Evolutionary conservation across 2,888 invertebrate species (phyloP), one percentile per base, ranked within the genome.

Genomic region (Ceriagrion tenellum): DNA sequence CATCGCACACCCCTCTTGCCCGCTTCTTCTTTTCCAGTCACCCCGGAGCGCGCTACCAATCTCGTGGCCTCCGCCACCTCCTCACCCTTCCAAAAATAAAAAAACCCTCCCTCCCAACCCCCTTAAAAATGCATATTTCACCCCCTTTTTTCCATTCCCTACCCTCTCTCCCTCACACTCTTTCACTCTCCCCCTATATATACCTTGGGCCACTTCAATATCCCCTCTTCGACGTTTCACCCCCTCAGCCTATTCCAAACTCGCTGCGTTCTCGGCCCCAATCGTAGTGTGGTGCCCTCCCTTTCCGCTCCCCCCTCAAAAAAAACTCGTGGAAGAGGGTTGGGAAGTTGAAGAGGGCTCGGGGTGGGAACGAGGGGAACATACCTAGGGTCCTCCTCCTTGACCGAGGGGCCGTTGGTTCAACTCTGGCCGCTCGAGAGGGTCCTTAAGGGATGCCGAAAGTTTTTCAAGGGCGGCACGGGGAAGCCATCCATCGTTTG

Each of bases 41-140:
- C 47, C 89, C 47, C 89, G 0, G 55, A 16, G 23, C 47, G 40
- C 26, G 23, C 89, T 26, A 30, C 74, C 74, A 81, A 81, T 81
- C 55, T n/a, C 89, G 26, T 16, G 12, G 12, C 26, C 20, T 59
- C 59, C 55, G 16, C n/a, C 26, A 89, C 6, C 55, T n/a, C n/a
- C n/a, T n/a, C n/a, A 2, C 47, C 63, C 93, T 74, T 26, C 91
- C 3, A 59, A 59, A 59, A 59, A 59, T 20, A 12, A 59, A 20
- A 59, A 59, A 63, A 59, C 23, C 56, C 91, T 40, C 26, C 81
- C 16, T 47, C 59, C 47, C 18, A 59, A 63, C 93, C 63, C n/a
- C 81, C n/a, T 69, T 69, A 63, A 93, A 69, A 93, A 93, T 93
- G 69, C 93, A 93, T 63, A 93, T 93, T 93, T 93, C n/a, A 40